A percentile compares a stretch with the other conserved stretches of the same genome.
phyloP scores from a whole-genome alignment of 2,113 vertebrate genomes.

The Dasyornis broadbenti region DNA sequence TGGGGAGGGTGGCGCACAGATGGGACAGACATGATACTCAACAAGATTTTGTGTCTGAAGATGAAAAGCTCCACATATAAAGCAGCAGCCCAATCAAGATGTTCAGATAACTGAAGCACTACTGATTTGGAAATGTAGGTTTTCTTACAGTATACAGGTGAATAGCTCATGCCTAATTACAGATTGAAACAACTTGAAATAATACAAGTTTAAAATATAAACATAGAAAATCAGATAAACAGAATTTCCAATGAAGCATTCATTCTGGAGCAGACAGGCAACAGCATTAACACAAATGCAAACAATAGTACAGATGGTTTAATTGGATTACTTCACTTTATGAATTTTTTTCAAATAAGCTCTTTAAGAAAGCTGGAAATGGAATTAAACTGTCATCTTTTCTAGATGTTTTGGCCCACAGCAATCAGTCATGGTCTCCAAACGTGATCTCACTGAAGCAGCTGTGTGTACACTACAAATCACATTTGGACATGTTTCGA shows the following conservation, averaged over 20 bases:
- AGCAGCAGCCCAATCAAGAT: not conserved
- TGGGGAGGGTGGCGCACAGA: not conserved
- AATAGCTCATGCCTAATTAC: not conserved
- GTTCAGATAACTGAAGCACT: not conserved
- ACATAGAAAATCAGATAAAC: not conserved
- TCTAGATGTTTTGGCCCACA: not conserved
- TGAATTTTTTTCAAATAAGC: not conserved
- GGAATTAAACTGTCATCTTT: not conserved
- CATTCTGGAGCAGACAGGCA: not conserved
- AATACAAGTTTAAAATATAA: not conserved
- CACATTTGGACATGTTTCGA: not conserved
- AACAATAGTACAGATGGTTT: not conserved
- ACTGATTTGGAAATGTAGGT: not conserved
- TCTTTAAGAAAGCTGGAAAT: not conserved
- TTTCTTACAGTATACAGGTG: not conserved
- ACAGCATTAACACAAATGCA: not conserved
- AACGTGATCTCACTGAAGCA: not conserved
- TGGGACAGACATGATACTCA: rapidly evolving
- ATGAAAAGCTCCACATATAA: not conserved
- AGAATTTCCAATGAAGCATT: not conserved
- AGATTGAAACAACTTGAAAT: not conserved
- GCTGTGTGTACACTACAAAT: constrained; percentile 8
- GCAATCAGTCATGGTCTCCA: not conserved
- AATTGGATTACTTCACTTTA: not conserved
- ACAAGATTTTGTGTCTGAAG: not conserved